Conservation (phyloP, 1,140 invertebrate species). For the Listronotus oregonensis region DNA sequence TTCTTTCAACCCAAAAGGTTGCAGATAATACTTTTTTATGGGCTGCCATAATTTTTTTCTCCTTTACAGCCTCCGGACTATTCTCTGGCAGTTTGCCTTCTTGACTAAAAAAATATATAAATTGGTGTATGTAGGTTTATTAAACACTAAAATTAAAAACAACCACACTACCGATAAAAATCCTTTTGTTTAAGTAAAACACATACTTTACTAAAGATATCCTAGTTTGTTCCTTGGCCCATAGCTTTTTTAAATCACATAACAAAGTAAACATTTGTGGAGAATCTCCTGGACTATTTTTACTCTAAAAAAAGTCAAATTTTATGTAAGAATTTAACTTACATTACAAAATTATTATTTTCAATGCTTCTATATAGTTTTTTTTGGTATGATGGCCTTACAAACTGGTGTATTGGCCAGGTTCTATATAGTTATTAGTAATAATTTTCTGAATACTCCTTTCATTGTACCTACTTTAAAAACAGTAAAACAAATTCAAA, state of each 20-base stretch:
- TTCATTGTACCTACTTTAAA: too few relatives aligned
- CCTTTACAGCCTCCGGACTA: constrained; percentile 20
- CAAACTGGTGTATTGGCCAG: too few relatives aligned
- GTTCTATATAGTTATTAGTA: too few relatives aligned
- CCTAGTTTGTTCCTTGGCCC: constrained; percentile 33
- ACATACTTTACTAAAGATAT: constrained; percentile 36
- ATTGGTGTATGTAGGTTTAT: too few relatives aligned
- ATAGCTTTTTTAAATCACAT: constrained; percentile 37
- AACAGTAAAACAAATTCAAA: too few relatives aligned
- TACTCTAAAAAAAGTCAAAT: constrained; percentile 27
- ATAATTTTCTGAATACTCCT: too few relatives aligned
- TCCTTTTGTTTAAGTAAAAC: constrained; percentile 4
- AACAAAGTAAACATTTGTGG: constrained; percentile 33
- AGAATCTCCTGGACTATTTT: constrained; percentile 30
- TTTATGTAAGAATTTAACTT: too few relatives aligned
- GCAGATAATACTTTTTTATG: constrained; percentile 41
- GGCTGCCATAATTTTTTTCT: constrained; percentile 23
- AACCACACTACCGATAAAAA: too few relatives aligned
- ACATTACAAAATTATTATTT: too few relatives aligned
- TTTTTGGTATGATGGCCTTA: too few relatives aligned
- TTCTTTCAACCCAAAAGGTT: constrained; percentile 45
- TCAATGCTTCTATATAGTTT: too few relatives aligned
- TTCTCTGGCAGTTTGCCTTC: constrained; percentile 23
- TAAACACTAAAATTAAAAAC: too few relatives aligned
- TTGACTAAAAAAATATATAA: constrained; percentile 19